Evolutionary conservation across 2,113 vertebrate species (phyloP).

Genomic region (Entomyzon cyanotis): DNA sequence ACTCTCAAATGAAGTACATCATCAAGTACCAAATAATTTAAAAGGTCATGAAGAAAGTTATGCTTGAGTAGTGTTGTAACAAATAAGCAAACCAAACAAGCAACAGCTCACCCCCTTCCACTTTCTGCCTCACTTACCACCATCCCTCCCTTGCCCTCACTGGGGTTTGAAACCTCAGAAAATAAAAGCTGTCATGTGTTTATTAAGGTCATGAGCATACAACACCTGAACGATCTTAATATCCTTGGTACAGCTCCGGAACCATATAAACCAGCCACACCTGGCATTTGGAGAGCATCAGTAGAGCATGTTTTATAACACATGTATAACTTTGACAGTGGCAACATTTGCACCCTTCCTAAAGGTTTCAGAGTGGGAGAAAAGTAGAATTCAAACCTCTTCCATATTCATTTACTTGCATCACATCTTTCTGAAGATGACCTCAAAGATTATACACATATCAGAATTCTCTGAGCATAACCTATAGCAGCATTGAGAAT

Average conservation of each 20-base stretch:
- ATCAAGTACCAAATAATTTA: slow-evolving; percentile 44
- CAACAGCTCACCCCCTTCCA: not conserved
- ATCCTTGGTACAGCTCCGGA: not conserved
- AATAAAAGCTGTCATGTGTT: slow-evolving; percentile 24
- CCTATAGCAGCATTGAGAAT: not conserved
- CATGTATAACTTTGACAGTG: not conserved
- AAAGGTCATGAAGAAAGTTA: slow-evolving; percentile 57
- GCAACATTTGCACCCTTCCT: not conserved
- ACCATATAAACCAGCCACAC: not conserved
- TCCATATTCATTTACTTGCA: not conserved
- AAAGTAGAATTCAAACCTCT: not conserved
- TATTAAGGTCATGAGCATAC: slow-evolving; percentile 14
- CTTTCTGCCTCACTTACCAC: slow-evolving; percentile 20
- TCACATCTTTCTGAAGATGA: not conserved
- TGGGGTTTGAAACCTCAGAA: not conserved
- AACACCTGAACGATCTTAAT: not conserved
- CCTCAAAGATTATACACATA: not conserved
- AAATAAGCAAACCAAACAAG: slow-evolving; percentile 51
- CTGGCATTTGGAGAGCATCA: not conserved
- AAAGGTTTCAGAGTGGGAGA: not conserved
- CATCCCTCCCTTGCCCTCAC: not conserved
- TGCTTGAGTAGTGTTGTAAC: slow-evolving; percentile 30
- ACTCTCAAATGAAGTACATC: slow-evolving; percentile 14
- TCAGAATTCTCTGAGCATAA: not conserved
- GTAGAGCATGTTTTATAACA: not conserved